These are phyloP conservation scores for Oxyruncus cristatus DNA, from an alignment of 2,113 vertebrate genomes.

Conservation along the genomic window DNA sequence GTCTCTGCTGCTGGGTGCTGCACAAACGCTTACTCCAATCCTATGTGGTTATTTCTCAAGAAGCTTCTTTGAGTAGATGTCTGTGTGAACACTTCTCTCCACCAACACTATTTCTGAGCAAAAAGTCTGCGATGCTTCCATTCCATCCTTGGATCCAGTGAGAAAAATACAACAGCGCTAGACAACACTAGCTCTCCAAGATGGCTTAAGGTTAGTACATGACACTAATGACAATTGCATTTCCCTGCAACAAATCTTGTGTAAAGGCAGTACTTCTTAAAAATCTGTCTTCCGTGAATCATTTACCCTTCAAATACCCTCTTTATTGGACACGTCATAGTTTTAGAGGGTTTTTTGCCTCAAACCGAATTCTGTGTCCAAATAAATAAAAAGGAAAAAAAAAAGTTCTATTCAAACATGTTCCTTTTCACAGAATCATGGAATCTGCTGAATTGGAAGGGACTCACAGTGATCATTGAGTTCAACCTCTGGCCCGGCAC, in stretches of 20 bases:
- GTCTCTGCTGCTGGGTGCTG: not conserved
- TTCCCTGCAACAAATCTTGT: not conserved
- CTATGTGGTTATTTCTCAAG: not conserved
- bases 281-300: not conserved
- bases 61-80: not conserved
- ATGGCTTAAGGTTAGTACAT: not conserved
- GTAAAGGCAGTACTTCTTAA: not conserved
- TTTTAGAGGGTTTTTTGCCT: not conserved
- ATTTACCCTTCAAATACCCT: not conserved
- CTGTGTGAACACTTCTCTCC: not conserved
- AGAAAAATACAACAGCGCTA: not conserved
- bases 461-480: not conserved
- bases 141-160: not conserved
- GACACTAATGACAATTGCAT: not conserved
- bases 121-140: not conserved
- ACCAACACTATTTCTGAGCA: not conserved
- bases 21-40: not conserved
- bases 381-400: not conserved
- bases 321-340: not conserved
- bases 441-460: not conserved
- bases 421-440: not conserved
- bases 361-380: not conserved
- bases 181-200: not conserved
- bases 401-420: not conserved
- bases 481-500: not conserved